Percentiles rank a stretch among this genome's conserved stretches.
These are phyloP conservation scores for Mionectes macconnelli DNA, from an alignment of 2,113 vertebrate genomes.

Conservation along the genomic window DNA sequence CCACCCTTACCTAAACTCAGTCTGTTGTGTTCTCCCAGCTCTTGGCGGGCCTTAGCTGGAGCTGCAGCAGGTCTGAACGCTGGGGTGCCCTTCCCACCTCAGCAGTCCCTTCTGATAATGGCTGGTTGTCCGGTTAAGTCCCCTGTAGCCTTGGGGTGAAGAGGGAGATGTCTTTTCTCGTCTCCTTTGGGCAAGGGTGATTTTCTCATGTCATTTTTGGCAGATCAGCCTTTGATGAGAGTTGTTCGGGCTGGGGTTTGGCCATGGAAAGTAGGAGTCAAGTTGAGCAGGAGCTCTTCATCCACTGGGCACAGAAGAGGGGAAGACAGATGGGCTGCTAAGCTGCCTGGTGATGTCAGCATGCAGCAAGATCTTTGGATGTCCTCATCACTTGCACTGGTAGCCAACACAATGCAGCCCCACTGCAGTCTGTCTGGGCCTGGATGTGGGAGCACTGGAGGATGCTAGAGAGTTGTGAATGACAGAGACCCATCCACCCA, in stretches of 20 bases:
- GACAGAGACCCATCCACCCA: not conserved
- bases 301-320: not conserved
- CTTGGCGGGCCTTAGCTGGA: not conserved
- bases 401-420: not conserved
- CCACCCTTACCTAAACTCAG: not conserved
- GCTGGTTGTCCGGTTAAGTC: not conserved
- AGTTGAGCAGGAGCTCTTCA: not conserved
- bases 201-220: not conserved
- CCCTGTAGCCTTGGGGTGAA: not conserved
- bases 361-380: not conserved
- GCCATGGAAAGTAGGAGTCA: not conserved
- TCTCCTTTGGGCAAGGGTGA: not conserved
- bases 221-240: not conserved
- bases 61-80: not conserved
- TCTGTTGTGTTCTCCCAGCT: not conserved
- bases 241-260: not conserved
- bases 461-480: not conserved
- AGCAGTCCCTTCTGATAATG: not conserved
- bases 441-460: not conserved
- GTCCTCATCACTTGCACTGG: rapidly evolving
- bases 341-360: rapidly evolving
- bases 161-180: not conserved
- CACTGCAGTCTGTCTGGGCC: not conserved
- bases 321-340: not conserved
- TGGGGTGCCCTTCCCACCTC: not conserved